Evolutionary conservation across 2,113 vertebrate species (phyloP).

Genomic region (Chamaea fasciata): DNA sequence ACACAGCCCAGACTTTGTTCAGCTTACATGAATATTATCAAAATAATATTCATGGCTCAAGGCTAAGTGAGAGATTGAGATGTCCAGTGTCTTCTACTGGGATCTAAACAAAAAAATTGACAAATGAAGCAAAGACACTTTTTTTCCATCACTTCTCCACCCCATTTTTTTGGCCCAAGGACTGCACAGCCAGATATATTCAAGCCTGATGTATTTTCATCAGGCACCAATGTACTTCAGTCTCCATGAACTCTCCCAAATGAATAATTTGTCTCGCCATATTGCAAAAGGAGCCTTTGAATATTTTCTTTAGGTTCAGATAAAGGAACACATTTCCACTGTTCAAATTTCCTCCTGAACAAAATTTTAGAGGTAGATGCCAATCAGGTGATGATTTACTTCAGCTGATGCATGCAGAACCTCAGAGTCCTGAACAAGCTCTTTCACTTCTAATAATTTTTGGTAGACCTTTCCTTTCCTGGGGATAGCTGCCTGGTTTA

Average conservation of each 20-base stretch:
- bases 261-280: neutral
- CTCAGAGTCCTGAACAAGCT: neutral
- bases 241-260: neutral
- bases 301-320: neutral
- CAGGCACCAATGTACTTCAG: neutral
- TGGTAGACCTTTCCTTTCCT: neutral
- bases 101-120: neutral
- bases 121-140: neutral
- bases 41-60: neutral
- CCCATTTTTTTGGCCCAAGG: neutral
- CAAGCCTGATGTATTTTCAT: neutral
- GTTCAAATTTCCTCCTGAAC: neutral
- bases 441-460: neutral
- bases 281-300: neutral
- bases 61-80: neutral
- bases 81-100: neutral
- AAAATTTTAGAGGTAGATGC: neutral
- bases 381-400: neutral
- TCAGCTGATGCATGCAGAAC: neutral
- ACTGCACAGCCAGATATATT: neutral
- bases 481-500: neutral
- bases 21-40: neutral
- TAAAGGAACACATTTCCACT: neutral
- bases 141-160: neutral
- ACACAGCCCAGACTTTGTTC: neutral